Evolutionary conservation across 2,888 invertebrate species (phyloP).

Genomic region (Labia minor): DNA sequence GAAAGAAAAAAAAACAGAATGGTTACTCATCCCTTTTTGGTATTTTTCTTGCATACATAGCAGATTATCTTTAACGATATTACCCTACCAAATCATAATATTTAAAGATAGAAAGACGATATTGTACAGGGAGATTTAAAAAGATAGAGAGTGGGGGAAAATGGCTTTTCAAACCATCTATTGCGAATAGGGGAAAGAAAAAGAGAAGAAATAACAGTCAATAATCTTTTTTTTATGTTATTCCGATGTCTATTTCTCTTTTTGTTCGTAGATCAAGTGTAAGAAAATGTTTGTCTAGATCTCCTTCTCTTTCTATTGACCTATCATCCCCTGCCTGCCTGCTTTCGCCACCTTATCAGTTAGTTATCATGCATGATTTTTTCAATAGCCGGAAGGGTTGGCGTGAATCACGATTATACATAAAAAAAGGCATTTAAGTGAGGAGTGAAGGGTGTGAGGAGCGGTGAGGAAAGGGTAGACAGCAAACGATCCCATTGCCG

Average conservation of each 20-base stretch:
- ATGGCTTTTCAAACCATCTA: not conserved
- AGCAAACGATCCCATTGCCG: too few relatives aligned
- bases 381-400: slow-evolving; percentile 2
- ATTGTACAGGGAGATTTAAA: not conserved
- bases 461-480: too few relatives aligned
- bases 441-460: too few relatives aligned
- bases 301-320: slow-evolving; percentile 13
- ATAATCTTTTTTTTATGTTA: not conserved
- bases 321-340: not conserved
- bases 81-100: too few relatives aligned
- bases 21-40: too few relatives aligned
- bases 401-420: not conserved
- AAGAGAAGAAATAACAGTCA: not conserved
- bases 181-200: too few relatives aligned
- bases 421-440: not conserved
- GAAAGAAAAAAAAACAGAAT: too few relatives aligned
- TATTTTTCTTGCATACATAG: too few relatives aligned
- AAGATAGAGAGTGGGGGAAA: too few relatives aligned
- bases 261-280: not conserved
- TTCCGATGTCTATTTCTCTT: not conserved
- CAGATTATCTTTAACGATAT: too few relatives aligned
- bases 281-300: not conserved
- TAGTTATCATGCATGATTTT: not conserved
- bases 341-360: slow-evolving; percentile 6
- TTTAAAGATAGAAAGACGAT: too few relatives aligned